A percentile compares a stretch with the other conserved stretches of the same genome.
Conservation (phyloP, 2,113 vertebrate genomes). For the Coreoperca whiteheadi region DNA sequence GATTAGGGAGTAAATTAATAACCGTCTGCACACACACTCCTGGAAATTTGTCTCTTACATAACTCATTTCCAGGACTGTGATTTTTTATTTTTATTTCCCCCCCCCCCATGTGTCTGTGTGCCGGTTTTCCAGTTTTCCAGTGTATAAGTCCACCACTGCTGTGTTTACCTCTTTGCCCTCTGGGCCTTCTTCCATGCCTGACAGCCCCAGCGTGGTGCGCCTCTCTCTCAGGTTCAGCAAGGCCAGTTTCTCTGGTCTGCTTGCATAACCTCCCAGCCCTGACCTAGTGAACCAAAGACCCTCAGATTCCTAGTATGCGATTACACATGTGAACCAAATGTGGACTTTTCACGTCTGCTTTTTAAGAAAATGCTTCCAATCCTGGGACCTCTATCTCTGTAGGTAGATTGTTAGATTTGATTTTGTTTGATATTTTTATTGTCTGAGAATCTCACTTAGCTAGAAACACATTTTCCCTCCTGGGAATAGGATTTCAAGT, state of each 20-base stretch:
- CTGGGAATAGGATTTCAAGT: constrained; percentile 35
- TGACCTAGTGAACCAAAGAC: constrained; percentile 71
- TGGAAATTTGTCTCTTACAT: constrained; percentile 50
- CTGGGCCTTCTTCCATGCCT: constrained; percentile 33
- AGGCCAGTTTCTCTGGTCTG: constrained; percentile 47
- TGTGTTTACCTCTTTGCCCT: constrained; percentile 42
- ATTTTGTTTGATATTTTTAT: constrained; percentile 40
- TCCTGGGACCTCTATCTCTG: constrained; percentile 1
- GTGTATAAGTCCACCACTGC: not conserved
- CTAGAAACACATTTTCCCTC: constrained; percentile 34
- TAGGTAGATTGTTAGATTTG: not conserved
- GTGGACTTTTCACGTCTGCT: constrained; percentile 9
- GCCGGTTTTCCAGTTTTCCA: not conserved
- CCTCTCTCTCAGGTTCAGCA: constrained; percentile 56
- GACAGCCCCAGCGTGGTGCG: constrained; percentile 40
- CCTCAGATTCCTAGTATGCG: constrained; percentile 26
- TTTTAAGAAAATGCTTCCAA: constrained; percentile 6
- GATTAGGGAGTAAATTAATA: constrained; percentile 64
- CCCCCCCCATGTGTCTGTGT: not conserved
- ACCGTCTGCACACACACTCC: constrained; percentile 38
- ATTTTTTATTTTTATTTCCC: not conserved
- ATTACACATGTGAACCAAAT: constrained; percentile 38
- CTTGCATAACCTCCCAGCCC: constrained; percentile 63
- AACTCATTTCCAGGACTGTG: constrained; percentile 38
- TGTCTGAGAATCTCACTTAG: constrained; percentile 29